These are phyloP conservation scores for Hippocampus abdominalis DNA, from an alignment of 2,113 vertebrate species.

Conservation along the genomic window DNA sequence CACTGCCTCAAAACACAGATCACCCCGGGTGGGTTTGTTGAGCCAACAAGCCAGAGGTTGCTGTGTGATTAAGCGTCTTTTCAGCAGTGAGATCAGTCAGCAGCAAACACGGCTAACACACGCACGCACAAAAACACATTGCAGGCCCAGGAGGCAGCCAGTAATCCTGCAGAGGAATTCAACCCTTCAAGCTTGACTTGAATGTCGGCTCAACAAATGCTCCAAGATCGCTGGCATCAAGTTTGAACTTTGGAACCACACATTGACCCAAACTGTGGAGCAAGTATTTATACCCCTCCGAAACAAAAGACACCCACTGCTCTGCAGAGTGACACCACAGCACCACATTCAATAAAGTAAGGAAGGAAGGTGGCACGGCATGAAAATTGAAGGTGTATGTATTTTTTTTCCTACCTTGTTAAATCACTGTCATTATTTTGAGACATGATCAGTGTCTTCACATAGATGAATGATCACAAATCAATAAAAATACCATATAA, in stretches of 20 bases:
- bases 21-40: constrained; percentile 68
- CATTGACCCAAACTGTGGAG: constrained; percentile 20
- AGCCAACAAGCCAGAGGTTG: constrained; percentile 70
- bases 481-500: no score
- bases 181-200: constrained; percentile 54
- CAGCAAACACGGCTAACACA: constrained; percentile 49
- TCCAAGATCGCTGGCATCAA: constrained; percentile 13
- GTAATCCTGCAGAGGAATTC: constrained; percentile 69
- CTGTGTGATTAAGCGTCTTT: constrained; percentile 74
- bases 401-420: no score
- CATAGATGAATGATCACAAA: no score
- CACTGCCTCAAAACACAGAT: constrained; percentile 50
- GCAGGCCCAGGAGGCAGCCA: constrained; percentile 48
- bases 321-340: constrained; percentile 37
- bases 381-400: no score
- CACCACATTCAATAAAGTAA: constrained; percentile 19
- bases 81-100: constrained; percentile 69
- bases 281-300: constrained; percentile 9
- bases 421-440: no score
- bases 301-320: constrained; percentile 49
- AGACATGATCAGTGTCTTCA: no score
- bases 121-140: constrained; percentile 31
- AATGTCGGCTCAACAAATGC: constrained; percentile 21
- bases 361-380: not conserved
- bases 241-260: constrained; percentile 32